These are phyloP conservation scores for Tridacna gigas DNA, from an alignment of 2,888 invertebrate species.

Conservation along the genomic window DNA sequence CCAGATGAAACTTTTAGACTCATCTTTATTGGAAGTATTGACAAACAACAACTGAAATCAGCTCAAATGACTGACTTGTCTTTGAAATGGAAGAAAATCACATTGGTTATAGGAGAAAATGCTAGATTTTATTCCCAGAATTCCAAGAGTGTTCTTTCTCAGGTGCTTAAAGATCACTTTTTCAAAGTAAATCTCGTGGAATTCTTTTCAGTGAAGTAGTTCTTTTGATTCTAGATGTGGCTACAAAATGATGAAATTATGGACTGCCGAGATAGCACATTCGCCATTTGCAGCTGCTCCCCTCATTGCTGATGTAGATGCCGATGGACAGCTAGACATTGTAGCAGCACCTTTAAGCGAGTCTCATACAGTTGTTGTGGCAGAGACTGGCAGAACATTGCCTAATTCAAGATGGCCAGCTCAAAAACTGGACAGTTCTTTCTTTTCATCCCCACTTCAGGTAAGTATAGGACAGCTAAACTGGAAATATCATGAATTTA, in stretches of 20 bases:
- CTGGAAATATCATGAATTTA: conserved; percentile 78
- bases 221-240: conserved; percentile 72
- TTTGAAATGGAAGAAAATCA: too few relatives aligned
- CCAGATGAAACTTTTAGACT: too few relatives aligned
- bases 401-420: conserved; percentile 78
- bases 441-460: conserved; percentile 81
- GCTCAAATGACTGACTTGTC: too few relatives aligned
- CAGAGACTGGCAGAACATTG: conserved; percentile 74
- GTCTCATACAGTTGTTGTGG: conserved; percentile 77
- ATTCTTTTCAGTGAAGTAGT: too few relatives aligned
- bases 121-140: too few relatives aligned
- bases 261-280: conserved; percentile 81
- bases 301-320: conserved; percentile 79
- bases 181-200: too few relatives aligned
- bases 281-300: conserved; percentile 81
- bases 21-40: too few relatives aligned
- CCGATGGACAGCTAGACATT: conserved; percentile 80
- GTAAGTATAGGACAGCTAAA: conserved; percentile 67
- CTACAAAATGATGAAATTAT: conserved; percentile 76
- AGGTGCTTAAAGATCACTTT: too few relatives aligned
- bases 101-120: too few relatives aligned
- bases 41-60: too few relatives aligned
- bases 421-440: conserved; percentile 77
- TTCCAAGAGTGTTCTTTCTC: too few relatives aligned
- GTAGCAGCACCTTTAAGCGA: conserved; percentile 81